phyloP scores from a whole-genome alignment of 2,888 invertebrate genomes.

The Xestia rhomboidea region DNA sequence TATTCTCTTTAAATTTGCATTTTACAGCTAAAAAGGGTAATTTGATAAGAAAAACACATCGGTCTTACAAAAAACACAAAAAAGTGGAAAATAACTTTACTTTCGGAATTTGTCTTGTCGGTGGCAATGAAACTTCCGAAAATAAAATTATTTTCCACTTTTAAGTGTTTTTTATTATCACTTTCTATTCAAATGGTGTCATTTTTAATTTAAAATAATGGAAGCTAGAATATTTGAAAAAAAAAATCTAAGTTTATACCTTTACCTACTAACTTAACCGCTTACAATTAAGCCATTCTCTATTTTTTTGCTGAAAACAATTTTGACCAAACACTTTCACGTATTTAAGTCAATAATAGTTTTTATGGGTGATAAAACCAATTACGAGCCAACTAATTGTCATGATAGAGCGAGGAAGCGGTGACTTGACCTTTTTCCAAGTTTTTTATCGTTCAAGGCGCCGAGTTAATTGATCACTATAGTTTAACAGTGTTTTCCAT shows the following conservation, averaged over 20 bases:
- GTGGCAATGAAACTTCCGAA: too few relatives aligned
- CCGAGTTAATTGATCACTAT: slow-evolving; percentile 68
- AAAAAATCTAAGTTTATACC: neutral
- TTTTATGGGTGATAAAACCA: slow-evolving; percentile 65
- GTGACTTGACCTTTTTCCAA: slow-evolving; percentile 76
- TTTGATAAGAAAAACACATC: too few relatives aligned
- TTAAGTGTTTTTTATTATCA: neutral
- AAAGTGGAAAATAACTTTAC: too few relatives aligned
- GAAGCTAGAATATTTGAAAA: neutral
- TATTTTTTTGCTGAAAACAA: slow-evolving; percentile 36
- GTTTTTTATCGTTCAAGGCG: slow-evolving; percentile 77
- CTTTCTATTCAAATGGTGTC: neutral
- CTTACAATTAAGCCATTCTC: slow-evolving; percentile 27
- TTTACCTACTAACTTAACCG: slow-evolving; percentile 11
- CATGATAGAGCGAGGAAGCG: slow-evolving; percentile 78
- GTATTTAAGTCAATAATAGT: slow-evolving; percentile 57
- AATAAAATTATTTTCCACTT: too few relatives aligned
- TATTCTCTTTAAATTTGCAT: too few relatives aligned
- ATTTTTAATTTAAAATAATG: neutral
- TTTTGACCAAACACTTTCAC: slow-evolving; percentile 56
- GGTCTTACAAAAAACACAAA: too few relatives aligned
- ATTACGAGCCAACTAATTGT: slow-evolving; percentile 72
- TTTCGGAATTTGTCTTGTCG: too few relatives aligned
- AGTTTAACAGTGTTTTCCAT: slow-evolving; percentile 63
- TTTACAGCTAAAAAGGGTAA: too few relatives aligned